Conservation (phyloP, 2,888 invertebrate species). For the Dasypolia templi region DNA sequence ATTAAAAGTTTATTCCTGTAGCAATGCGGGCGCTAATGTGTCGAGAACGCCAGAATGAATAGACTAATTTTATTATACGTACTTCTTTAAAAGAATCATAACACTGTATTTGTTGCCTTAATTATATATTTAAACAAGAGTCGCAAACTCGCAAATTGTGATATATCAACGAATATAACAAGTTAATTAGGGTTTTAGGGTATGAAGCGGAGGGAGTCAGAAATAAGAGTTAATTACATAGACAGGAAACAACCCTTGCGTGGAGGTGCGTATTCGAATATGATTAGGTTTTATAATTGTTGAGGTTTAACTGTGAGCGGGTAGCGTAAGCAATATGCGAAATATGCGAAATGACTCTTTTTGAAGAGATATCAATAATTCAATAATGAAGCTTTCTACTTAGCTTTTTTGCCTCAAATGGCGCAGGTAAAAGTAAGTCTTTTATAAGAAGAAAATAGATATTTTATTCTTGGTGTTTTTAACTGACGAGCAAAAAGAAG, state of each 20-base stretch:
- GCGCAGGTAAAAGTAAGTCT: not conserved
- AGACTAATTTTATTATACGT: slow-evolving; percentile 8
- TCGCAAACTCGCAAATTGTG: slow-evolving; percentile 44
- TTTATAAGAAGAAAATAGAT: no score
- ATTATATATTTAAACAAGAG: slow-evolving; percentile 24
- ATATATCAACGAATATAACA: slow-evolving; percentile 47
- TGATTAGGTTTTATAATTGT: slow-evolving; percentile 31
- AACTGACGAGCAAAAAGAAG: not conserved
- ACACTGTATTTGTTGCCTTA: slow-evolving; percentile 28
- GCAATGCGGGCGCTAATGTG: not conserved
- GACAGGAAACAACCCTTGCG: slow-evolving; percentile 19
- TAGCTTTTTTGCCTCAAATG: not conserved
- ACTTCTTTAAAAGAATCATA: not conserved
- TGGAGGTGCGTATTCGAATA: slow-evolving; percentile 38
- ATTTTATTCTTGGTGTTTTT: not conserved
- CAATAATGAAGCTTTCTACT: no score
- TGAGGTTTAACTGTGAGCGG: slow-evolving; percentile 1
- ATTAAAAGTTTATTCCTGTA: not conserved
- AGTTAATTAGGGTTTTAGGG: slow-evolving; percentile 61
- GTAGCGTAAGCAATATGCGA: not conserved
- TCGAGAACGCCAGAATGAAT: not conserved
- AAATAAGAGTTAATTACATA: slow-evolving; percentile 43
- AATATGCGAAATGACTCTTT: not conserved
- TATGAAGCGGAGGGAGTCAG: not conserved
- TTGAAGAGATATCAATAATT: no score